A percentile compares a stretch with the other conserved stretches of the same genome.
These are phyloP conservation scores for Rousettus madagascariensis DNA, from an alignment of 2,797 vertebrate genomes.

Conservation along the genomic window DNA sequence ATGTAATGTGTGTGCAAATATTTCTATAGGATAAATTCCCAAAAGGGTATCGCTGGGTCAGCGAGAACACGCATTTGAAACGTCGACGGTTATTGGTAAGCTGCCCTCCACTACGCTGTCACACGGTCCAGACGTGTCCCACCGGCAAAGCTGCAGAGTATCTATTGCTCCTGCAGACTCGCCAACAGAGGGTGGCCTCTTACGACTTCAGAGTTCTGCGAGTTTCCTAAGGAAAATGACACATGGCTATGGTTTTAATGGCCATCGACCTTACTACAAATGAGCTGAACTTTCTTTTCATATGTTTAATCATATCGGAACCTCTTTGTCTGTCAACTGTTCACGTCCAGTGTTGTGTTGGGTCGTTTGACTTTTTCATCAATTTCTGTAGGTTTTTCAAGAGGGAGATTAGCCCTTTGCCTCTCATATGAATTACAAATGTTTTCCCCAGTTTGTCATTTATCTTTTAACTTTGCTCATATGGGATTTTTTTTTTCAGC, in stretches of 20 bases:
- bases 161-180: not conserved
- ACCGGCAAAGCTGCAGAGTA: accelerated
- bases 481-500: no score
- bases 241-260: accelerated
- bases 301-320: accelerated
- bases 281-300: accelerated
- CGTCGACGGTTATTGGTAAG: accelerated
- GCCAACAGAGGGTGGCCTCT: not conserved
- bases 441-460: not conserved
- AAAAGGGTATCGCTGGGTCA: not conserved
- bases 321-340: not conserved
- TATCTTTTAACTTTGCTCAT: not conserved
- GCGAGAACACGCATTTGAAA: not conserved
- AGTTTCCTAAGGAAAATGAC: not conserved
- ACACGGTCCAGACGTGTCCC: not conserved
- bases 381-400: not conserved
- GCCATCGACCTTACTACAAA: accelerated
- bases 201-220: not conserved
- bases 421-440: not conserved
- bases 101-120: accelerated
- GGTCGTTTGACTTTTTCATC: not conserved
- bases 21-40: not conserved
- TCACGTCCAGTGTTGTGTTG: accelerated
- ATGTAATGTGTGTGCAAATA: accelerated
- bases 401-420: not conserved